These are phyloP conservation scores for Lemur catta DNA, from an alignment of 2,797 vertebrate species.

Conservation along the genomic window DNA sequence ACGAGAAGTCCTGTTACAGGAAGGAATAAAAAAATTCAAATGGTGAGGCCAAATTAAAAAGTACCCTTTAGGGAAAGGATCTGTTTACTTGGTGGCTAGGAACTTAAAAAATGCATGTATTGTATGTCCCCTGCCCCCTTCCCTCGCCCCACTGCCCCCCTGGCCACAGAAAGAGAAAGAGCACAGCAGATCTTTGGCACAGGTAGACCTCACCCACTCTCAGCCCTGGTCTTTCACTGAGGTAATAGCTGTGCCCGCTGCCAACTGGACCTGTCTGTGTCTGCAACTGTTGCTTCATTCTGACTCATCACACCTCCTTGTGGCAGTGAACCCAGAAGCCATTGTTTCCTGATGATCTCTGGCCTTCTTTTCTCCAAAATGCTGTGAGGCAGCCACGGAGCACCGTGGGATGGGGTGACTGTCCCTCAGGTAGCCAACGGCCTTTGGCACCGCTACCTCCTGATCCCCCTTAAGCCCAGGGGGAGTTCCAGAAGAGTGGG, in stretches of 20 bases:
- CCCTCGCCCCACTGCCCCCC: neutral
- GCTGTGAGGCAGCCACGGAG: neutral
- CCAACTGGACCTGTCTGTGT: conserved; percentile 30
- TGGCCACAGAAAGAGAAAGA: neutral
- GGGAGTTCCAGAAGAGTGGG: neutral
- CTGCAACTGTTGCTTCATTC: neutral
- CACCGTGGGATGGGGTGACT: neutral
- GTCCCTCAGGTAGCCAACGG: neutral
- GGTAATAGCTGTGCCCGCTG: neutral
- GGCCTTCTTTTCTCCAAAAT: neutral
- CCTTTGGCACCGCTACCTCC: neutral
- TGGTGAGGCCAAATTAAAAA: neutral
- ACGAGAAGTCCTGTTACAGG: neutral
- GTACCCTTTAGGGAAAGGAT: neutral
- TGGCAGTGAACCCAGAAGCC: neutral
- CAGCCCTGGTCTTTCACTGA: conserved; percentile 13
- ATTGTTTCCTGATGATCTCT: conserved; percentile 47
- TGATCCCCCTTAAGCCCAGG: neutral
- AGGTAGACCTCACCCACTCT: neutral
- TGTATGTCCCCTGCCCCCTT: too few species aligned
- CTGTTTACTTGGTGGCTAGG: neutral
- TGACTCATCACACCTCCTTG: neutral
- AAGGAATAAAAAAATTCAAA: neutral
- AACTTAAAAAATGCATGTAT: neutral
- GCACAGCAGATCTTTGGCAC: neutral